Evolutionary conservation across 2,888 invertebrate species (phyloP), one percentile per base, ranked within the genome.

Genomic region (Ecdyonurus torrentis): DNA sequence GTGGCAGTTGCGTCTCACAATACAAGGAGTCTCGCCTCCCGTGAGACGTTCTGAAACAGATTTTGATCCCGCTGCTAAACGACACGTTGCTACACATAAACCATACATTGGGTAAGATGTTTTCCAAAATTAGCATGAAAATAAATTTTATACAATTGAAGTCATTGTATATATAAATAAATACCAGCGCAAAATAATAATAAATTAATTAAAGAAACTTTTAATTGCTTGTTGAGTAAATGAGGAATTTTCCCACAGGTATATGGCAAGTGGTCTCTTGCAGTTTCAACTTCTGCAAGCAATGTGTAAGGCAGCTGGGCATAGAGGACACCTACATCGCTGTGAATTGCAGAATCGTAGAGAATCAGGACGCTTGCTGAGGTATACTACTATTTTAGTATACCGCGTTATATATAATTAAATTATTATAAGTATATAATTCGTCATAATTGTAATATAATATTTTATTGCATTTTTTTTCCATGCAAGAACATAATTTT

Each of bases 241-340:
- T 65, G 2, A 73, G 77, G 74, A 81, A 82, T 65, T 84, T 80
- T 73, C 79, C 70, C 72, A 79, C 67, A 86, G 89, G 71, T 92
- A 92, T 73, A 92, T 91, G 72, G 83, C 92, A 1, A 86, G 88
- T 0, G 82, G 86, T 20, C 78, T 92, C 2, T 75, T 92, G 63
- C 90, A 93, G 76, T 93, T 92, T 76, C 92, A 92, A 77, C 81
- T 93, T 61, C 88, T 86, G 72, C 84, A 89, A 68, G 83, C 87
- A 52, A 76, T 92, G 64, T 93, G 92, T 71, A 72, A 77, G 1
- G 87, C 82, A 1, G 80, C 89, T 0, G 87, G 86, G 0, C 86
- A 90, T 69, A 71, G 74, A 0, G 86, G 85, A 0, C 87, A 88
- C 18, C 75, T 92, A 61, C 86, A 92, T 70, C 84, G 83, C 52